A percentile compares a stretch with the other conserved stretches of the same genome.
Evolutionary conservation across 1,140 invertebrate genomes (phyloP).

Genomic region (Cydia strobilella): DNA sequence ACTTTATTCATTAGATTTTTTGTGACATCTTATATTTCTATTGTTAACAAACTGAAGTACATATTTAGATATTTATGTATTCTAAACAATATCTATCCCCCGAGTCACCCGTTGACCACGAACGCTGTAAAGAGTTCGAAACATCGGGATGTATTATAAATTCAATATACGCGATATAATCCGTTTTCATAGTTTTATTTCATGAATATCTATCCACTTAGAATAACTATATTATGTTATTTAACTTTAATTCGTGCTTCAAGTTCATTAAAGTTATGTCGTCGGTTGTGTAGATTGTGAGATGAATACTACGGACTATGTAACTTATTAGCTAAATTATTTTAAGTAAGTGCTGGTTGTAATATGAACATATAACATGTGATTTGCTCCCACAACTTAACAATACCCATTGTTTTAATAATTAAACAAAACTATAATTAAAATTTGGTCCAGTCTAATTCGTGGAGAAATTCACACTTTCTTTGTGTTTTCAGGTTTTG

Average conservation of each 20-base stretch:
- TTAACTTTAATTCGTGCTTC: background rate
- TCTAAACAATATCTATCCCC: too few species aligned
- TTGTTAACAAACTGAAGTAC: too few species aligned
- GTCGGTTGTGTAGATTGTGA: background rate
- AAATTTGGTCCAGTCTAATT: constrained; percentile 16
- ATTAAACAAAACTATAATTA: constrained; percentile 8
- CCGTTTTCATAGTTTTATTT: too few species aligned
- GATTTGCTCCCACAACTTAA: background rate
- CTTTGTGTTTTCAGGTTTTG: constrained; percentile 5
- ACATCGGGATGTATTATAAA: too few species aligned
- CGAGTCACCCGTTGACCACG: too few species aligned
- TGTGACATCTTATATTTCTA: too few species aligned
- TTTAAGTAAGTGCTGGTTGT: background rate
- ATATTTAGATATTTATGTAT: too few species aligned
- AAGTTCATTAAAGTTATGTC: background rate
- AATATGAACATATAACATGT: background rate
- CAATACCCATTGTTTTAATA: constrained; percentile 7
- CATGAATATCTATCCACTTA: too few species aligned
- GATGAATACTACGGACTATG: background rate
- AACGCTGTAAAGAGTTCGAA: too few species aligned
- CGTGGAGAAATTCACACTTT: background rate
- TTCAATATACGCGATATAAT: too few species aligned
- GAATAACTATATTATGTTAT: too few species aligned
- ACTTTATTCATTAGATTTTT: too few species aligned
- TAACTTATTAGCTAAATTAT: background rate